Base-by-base conservation (phyloP, 2,113 vertebrate species). In the Alethe diademata region DNA sequence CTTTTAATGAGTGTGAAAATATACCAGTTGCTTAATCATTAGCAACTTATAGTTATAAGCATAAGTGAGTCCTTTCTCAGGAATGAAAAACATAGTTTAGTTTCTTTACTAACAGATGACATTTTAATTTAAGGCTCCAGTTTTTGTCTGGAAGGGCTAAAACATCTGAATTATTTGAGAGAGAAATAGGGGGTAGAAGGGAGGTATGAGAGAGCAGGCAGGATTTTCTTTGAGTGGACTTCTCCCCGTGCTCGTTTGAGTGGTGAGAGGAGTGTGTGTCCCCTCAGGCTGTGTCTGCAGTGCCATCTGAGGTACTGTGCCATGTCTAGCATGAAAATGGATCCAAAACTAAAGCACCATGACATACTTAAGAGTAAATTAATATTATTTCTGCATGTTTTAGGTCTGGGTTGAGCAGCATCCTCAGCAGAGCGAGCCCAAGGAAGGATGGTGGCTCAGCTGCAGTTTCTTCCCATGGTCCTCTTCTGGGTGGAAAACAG, bases 1-100 rank as follows among this genome's bases (percentile, higher is more conserved):
- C 97, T 98, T 98, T 98, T 97, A 97, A 98, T 97, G 96, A 97
- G 97, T 97, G 95, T 97, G 98, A 98, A 97, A 98, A 98, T 98
- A 97, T 98, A 97, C 95, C 96, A 97, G 96, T 97, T 98, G 97
- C 97, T 98, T 98, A 97, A 98, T 97, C 95, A 96, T 96, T 96
- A 97, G 97, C 95, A 97, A 97, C 94, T 97, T 95, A 90, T 78
- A 95, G 86, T 94, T 91, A 78, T 92, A 94, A 95, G 90, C 93
- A 97, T 92, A 96, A 97, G 97, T 84, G 95, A 94, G 95, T 93
- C 88, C 93, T 96, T 97, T 97, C 93, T 96, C 78, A 86, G 95
- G 93, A 97, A 96, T 93, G 93, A 93, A 97, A 92, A 95, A 95
- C 91, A 93, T 89, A 83, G 82, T 64, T 93, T 69, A 71, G 95